Conservation (phyloP, 2,797 vertebrate genomes). For the Gambusia yucatana region DNA sequence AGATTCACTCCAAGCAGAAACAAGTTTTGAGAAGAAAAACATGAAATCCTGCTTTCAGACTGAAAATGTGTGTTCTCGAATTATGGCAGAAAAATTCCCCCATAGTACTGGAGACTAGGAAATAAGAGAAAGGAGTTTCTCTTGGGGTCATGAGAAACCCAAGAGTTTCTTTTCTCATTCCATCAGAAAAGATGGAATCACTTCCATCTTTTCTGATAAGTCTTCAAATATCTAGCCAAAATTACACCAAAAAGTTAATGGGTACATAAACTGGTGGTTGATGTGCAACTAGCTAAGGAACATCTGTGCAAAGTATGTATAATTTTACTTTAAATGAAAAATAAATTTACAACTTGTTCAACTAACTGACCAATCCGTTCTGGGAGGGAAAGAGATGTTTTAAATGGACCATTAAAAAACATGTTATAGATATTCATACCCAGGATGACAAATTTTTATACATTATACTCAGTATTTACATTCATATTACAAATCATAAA, state of each 20-base stretch:
- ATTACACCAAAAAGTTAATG: not conserved
- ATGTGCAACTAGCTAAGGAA: not conserved
- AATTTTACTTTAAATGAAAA: not conserved
- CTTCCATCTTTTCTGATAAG: not conserved
- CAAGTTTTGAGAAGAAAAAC: too few relatives aligned
- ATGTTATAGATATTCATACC: not conserved
- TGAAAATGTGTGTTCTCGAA: too few relatives aligned
- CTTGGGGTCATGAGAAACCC: too few relatives aligned
- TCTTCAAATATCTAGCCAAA: not conserved
- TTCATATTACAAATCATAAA: not conserved
- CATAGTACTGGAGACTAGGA: too few relatives aligned
- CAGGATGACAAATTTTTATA: not conserved
- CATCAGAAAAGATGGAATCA: too few relatives aligned
- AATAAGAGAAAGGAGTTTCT: too few relatives aligned
- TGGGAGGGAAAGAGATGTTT: not conserved
- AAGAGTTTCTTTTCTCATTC: too few relatives aligned
- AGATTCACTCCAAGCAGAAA: too few relatives aligned
- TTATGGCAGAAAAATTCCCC: too few relatives aligned
- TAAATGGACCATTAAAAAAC: not conserved
- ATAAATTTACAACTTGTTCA: not conserved
- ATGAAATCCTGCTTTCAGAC: too few relatives aligned
- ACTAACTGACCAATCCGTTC: not conserved
- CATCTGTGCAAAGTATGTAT: not conserved
- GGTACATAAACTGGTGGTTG: not conserved
- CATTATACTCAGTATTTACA: too few relatives aligned